Evolutionary conservation across 2,113 vertebrate species (phyloP).

Genomic region (Meriones unguiculatus): DNA sequence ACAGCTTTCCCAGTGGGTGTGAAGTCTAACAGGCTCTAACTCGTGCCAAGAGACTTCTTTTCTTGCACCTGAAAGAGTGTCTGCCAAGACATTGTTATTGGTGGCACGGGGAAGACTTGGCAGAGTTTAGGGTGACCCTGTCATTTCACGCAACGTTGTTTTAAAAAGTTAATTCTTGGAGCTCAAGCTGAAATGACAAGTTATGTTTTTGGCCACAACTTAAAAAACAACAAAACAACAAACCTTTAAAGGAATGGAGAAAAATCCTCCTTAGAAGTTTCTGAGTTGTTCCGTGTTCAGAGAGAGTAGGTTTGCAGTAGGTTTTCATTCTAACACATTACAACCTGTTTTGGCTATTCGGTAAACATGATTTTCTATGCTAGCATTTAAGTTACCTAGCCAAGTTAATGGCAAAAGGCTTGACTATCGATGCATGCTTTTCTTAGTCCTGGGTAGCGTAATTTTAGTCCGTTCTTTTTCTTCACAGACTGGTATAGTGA

Average conservation of each 20-base stretch:
- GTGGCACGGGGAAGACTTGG: not conserved
- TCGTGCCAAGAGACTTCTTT: not conserved
- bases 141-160: constrained; percentile 6
- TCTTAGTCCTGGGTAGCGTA: constrained; percentile 7
- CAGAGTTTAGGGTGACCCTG: constrained; percentile 1
- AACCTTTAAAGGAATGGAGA: not conserved
- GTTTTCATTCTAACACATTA: constrained; percentile 42
- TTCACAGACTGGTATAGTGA: constrained; percentile 94
- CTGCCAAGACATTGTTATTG: not conserved
- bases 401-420: constrained; percentile 2
- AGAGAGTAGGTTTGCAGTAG: constrained; percentile 15
- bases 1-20: constrained; percentile 19
- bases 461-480: constrained; percentile 17
- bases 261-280: not conserved
- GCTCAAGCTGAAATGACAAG: not conserved
- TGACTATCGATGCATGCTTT: not conserved
- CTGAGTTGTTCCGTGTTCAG: not conserved
- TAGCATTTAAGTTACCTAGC: constrained; percentile 23
- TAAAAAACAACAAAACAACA: not conserved
- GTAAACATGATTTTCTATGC: not conserved
- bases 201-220: constrained; percentile 11
- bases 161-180: constrained; percentile 16
- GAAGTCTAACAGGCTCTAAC: not conserved
- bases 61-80: not conserved
- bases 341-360: not conserved